Evolutionary conservation across 2,113 vertebrate genomes (phyloP), one percentile per base, ranked within the genome.

Genomic region (Alligator mississippiensis): DNA sequence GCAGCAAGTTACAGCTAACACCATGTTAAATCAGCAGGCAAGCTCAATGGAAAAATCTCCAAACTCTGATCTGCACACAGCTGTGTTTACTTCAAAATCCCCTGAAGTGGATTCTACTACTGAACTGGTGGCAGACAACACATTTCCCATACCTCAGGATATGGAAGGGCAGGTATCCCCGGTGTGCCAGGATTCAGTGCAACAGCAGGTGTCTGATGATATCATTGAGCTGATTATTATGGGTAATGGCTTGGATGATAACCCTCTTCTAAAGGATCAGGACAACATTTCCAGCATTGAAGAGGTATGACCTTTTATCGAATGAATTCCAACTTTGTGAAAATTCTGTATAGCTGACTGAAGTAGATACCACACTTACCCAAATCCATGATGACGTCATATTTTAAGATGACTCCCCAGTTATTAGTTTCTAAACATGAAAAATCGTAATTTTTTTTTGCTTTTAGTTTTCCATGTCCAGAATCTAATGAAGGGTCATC

Each of bases 121-220:
- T 27, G 97, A 98, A 57, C 85, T 97, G 10, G 81, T 96, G 63
- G 97, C 97, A 82, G 68, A 84, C 54, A 90, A 93, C 60, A 95
- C 93, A 1, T 70, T 85, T n/a, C 80, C 25, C 8, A 24, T 58
- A 63, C 95, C 92, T 85, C 97, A 97, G 70, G 93, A 93, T 84
- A 62, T 95, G 76, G 91, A 75, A 25, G 83, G 68, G n/a, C 91
- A 92, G 57, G 55, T 95, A 25, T 81, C 89, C 6, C 4, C 15
- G 0, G 86, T 92, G 55, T 64, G 59, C 25, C 87, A 54, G 0
- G 85, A 87, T 13, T 3, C 63, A 3, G 55, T 74, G 66, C 95
- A 95, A 25, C 93, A 97, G 14, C 96, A 93, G 55, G 92, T 85
- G 79, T 88, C 97, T 77, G 97, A 98, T 68, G 80, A 96, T 77